These are phyloP conservation scores for Aproaerema taeniolella DNA, from an alignment of 2,888 invertebrate genomes.

Conservation along the genomic window DNA sequence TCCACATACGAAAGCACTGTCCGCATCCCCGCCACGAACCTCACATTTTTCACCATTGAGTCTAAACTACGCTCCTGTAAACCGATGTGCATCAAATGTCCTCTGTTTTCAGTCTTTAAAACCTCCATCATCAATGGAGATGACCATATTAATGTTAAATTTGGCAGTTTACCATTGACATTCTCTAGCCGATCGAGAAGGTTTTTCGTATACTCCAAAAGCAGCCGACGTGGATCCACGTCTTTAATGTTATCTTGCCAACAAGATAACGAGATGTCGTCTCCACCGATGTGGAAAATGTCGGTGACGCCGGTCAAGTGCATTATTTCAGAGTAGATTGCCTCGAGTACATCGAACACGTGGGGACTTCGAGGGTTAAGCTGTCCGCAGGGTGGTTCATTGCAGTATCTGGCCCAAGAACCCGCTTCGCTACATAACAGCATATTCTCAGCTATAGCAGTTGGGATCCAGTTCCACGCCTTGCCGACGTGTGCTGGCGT, in stretches of 20 bases:
- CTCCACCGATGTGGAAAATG: slow-evolving; percentile 87
- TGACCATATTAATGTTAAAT: slow-evolving; percentile 48
- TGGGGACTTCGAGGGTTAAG: slow-evolving; percentile 85
- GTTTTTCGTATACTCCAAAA: slow-evolving; percentile 84
- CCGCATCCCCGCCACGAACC: slow-evolving; percentile 74
- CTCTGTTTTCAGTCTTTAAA: slow-evolving; percentile 40
- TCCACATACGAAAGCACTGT: slow-evolving; percentile 89
- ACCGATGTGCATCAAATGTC: slow-evolving; percentile 35
- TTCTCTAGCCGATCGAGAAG: slow-evolving; percentile 74
- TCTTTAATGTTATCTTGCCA: slow-evolving; percentile 81
- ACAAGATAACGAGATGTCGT: slow-evolving; percentile 84
- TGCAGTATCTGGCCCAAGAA: slow-evolving; percentile 84
- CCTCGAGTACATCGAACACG: slow-evolving; percentile 82
- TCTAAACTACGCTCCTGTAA: slow-evolving; percentile 80
- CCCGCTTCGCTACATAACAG: slow-evolving; percentile 84
- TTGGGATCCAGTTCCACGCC: slow-evolving; percentile 90
- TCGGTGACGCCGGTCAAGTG: slow-evolving; percentile 85
- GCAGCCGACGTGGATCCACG: slow-evolving; percentile 80
- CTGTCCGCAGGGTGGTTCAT: slow-evolving; percentile 90
- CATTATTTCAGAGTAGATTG: slow-evolving; percentile 84
- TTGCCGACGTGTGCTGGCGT: slow-evolving; percentile 90
- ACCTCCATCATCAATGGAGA: slow-evolving; percentile 38
- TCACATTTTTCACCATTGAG: slow-evolving; percentile 66
- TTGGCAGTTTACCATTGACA: slow-evolving; percentile 60
- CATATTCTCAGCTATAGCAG: too few species aligned